Evolutionary conservation across 1,140 invertebrate species (phyloP), one percentile per base, ranked within the genome.

Genomic region (Aphaenogaster ashmeadi): DNA sequence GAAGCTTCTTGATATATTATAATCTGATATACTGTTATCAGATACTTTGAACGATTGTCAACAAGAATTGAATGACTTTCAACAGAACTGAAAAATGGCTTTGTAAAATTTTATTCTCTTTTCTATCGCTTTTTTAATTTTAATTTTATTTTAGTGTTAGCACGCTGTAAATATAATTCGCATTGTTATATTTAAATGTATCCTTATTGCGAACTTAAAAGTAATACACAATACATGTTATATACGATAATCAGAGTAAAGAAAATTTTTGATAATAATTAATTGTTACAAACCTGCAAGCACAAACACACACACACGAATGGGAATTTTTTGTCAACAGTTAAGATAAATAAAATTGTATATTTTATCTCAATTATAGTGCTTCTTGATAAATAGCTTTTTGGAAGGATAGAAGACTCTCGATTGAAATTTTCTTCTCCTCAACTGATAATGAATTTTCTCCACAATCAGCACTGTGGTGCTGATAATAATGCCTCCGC

Each of bases 401-500:
- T n/a, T 84, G 15, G 27, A 60, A 21, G 9, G 54, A 84, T 75
- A 60, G 7, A 60, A 58, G 3, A 18, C 11, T n/a, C 0, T 58
- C 5, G 38, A 50, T 38, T 81, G 41, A 64, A 13, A 4, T 50
- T 67, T 64, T 2, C 9, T 84, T 18, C 7, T 56, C 6, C 0
- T 52, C 8, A 15, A 50, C 5, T 3, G 21, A 58, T 86, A 84
- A 84, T 84, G 33, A 44, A 75, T 81, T 9, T 56, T 56, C 11
- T 90, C 90, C 47, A 52, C 0, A 1, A 84, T 8, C 1, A 91
- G 9, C 50, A 69, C 6, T n/a, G 47, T 3, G 11, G 84, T 0
- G 6, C 89, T 52, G 2, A 74, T 13, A 9, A 33, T 7, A 9
- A 50, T 7, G 0, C 87, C 87, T 9, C 58, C 18, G 0, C 50